Evolutionary conservation across 2,113 vertebrate species (phyloP).

Genomic region (Nyctibius bracteatus): DNA sequence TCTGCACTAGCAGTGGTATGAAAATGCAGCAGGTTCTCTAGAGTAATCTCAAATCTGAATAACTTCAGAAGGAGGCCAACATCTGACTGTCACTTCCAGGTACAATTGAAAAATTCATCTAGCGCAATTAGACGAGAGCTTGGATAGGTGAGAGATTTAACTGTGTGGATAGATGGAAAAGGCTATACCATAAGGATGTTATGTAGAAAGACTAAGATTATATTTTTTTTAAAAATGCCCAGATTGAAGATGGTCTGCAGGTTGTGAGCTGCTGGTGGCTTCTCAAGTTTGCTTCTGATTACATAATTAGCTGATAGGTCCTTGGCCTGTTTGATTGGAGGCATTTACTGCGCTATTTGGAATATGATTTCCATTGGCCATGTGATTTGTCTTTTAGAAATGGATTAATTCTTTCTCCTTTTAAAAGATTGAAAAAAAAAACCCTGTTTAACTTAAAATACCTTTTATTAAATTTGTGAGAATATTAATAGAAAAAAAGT

Average conservation of each 20-base stretch:
- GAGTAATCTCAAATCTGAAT: constrained; percentile 6
- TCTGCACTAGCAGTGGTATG: neutral
- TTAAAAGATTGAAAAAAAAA: neutral
- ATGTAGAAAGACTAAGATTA: neutral
- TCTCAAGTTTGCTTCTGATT: neutral
- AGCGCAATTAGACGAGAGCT: accelerated
- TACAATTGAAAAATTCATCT: neutral
- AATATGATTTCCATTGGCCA: neutral
- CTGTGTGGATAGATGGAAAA: neutral
- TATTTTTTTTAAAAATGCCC: neutral
- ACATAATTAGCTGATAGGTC: neutral
- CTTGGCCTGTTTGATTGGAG: neutral
- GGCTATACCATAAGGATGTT: neutral
- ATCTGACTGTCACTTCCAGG: neutral
- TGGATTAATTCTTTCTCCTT: neutral
- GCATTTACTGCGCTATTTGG: neutral
- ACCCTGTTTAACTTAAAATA: neutral
- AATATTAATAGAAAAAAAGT: neutral
- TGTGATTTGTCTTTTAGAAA: neutral
- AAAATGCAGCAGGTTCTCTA: constrained; percentile 22
- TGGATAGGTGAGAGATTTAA: neutral
- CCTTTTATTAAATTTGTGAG: neutral
- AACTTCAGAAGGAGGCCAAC: constrained; percentile 22
- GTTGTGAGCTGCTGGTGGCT: neutral
- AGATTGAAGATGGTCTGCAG: neutral